Evolutionary conservation across 1,140 invertebrate genomes (phyloP).

Genomic region (Drosophila sucinea): DNA sequence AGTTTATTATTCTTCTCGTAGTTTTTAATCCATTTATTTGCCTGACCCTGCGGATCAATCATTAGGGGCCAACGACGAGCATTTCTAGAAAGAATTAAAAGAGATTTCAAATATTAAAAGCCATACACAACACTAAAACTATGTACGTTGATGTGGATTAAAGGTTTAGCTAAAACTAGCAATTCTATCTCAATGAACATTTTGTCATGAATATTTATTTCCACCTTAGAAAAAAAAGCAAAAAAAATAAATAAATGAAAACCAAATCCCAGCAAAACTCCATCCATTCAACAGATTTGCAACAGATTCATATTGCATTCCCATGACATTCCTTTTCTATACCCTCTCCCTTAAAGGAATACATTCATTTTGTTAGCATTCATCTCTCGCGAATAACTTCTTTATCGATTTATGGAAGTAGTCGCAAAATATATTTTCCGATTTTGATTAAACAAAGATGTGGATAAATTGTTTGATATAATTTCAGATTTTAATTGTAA

Average conservation of each 20-base stretch:
- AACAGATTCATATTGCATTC: slow-evolving; percentile 26
- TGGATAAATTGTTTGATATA: too few relatives aligned
- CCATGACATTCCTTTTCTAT: slow-evolving; percentile 33
- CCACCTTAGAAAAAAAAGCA: neutral
- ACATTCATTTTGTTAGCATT: neutral
- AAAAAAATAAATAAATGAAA: neutral
- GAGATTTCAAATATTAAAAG: slow-evolving; percentile 23
- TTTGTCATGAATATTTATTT: slow-evolving; percentile 15
- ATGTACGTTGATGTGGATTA: slow-evolving; percentile 14
- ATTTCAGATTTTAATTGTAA: too few relatives aligned
- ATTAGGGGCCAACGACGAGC: slow-evolving; percentile 94
- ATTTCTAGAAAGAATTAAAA: slow-evolving; percentile 85
- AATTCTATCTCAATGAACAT: slow-evolving; percentile 32
- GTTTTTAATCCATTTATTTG: slow-evolving; percentile 97
- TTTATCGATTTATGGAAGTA: too few relatives aligned
- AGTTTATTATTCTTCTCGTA: slow-evolving; percentile 95
- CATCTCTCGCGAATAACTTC: too few relatives aligned
- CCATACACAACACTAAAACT: neutral
- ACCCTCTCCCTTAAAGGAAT: neutral
- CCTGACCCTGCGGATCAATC: slow-evolving; percentile 97
- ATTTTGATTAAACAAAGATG: too few relatives aligned
- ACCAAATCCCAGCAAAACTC: slow-evolving; percentile 35
- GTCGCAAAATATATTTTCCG: too few relatives aligned
- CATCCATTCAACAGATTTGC: slow-evolving; percentile 44
- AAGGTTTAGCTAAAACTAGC: slow-evolving; percentile 13